phyloP scores from a whole-genome alignment of 2,113 vertebrate species.

The Amazona guildingii region DNA sequence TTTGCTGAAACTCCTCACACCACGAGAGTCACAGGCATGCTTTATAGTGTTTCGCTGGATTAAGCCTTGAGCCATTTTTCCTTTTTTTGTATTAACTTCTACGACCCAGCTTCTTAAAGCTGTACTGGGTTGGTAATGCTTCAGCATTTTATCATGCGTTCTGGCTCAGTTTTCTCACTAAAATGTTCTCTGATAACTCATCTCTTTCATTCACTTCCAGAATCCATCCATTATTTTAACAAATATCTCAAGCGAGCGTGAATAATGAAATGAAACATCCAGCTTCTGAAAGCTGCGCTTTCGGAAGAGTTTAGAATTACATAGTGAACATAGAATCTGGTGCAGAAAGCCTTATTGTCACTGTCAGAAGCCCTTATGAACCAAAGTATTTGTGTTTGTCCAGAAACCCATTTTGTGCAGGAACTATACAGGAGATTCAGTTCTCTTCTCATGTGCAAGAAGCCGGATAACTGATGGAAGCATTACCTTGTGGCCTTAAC shows the following conservation, averaged over 20 bases:
- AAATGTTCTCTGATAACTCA: background rate
- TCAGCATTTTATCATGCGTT: background rate
- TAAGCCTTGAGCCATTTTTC: background rate
- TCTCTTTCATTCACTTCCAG: background rate
- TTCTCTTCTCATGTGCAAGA: background rate
- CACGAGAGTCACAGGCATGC: background rate
- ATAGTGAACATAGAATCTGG: background rate
- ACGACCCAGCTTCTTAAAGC: background rate
- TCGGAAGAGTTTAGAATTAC: background rate
- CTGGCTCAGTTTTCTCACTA: background rate
- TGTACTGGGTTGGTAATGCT: background rate
- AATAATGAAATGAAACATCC: background rate
- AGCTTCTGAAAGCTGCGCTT: background rate
- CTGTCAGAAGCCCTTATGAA: background rate
- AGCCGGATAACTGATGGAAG: background rate
- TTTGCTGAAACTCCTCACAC: background rate
- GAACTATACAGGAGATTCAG: background rate
- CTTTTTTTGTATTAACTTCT: background rate
- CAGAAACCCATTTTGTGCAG: background rate
- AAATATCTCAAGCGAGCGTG: background rate
- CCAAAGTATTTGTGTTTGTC: background rate
- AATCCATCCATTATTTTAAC: background rate
- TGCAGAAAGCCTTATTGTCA: background rate
- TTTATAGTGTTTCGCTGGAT: background rate
- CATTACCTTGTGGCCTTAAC: background rate